Conservation (phyloP, 1,140 invertebrate genomes). For the Akabosia matsudoensis region DNA sequence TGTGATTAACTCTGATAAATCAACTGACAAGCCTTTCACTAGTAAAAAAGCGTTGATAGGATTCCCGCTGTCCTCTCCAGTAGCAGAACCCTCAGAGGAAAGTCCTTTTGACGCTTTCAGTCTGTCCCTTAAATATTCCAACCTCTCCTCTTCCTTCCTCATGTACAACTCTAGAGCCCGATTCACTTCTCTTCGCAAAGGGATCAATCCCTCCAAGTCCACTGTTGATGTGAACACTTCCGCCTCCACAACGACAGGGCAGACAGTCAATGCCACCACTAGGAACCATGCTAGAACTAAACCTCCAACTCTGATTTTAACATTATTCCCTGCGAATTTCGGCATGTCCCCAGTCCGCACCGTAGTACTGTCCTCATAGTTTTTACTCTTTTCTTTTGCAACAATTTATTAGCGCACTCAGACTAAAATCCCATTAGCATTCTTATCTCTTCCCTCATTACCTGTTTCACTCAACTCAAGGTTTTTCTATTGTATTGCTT, state of each 20-base stretch:
- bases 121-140: constrained; percentile 68
- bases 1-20: constrained; percentile 65
- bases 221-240: constrained; percentile 85
- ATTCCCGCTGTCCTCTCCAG: constrained; percentile 57
- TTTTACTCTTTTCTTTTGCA: not conserved
- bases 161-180: constrained; percentile 79
- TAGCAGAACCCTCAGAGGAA: constrained; percentile 25
- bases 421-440: not conserved
- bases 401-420: not conserved
- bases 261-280: not conserved
- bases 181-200: constrained; percentile 81
- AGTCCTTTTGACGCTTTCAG: constrained; percentile 34
- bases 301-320: not conserved
- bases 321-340: not conserved
- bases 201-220: constrained; percentile 82
- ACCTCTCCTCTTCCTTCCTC: constrained; percentile 71
- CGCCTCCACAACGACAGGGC: not conserved
- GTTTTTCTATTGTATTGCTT: too few relatives aligned
- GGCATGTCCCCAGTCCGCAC: not conserved
- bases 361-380: not conserved
- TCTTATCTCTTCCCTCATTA: too few relatives aligned
- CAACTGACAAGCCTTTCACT: constrained; percentile 88
- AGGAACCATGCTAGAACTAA: not conserved
- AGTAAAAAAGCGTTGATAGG: constrained; percentile 95
- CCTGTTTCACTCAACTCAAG: too few relatives aligned